phyloP scores from a whole-genome alignment of 2,888 invertebrate species.

The Tipula helvola region DNA sequence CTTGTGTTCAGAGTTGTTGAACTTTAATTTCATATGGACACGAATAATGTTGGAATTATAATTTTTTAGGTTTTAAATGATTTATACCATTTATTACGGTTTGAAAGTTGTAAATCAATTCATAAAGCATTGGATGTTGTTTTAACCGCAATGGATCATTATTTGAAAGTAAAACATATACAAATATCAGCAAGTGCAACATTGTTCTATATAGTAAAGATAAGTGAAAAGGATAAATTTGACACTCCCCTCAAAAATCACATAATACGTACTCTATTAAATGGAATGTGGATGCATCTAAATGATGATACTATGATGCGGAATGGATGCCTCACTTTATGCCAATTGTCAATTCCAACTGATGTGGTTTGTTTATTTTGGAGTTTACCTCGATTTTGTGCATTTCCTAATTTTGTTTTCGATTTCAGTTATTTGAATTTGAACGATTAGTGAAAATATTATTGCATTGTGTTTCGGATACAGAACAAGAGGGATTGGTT shows the following conservation, averaged over 20 bases:
- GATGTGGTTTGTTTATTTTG: conserved; percentile 63
- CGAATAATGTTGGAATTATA: conserved; percentile 20
- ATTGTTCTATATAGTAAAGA: conserved; percentile 88
- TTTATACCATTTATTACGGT: conserved; percentile 74
- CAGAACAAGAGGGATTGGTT: conserved; percentile 80
- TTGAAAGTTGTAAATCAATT: conserved; percentile 65
- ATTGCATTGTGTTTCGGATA: conserved; percentile 66
- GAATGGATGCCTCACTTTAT: conserved; percentile 88
- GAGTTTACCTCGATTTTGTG: background rate
- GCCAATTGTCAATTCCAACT: conserved; percentile 87
- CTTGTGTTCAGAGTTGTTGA: background rate
- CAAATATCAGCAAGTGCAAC: conserved; percentile 93
- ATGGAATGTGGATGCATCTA: conserved; percentile 78
- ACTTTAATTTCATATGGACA: background rate
- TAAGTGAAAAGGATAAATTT: conserved; percentile 61
- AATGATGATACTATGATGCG: conserved; percentile 89
- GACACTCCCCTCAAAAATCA: conserved; percentile 61
- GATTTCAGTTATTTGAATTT: conserved; percentile 71
- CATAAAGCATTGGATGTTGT: conserved; percentile 68
- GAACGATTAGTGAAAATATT: conserved; percentile 73
- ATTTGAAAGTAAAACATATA: conserved; percentile 75
- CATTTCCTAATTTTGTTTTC: background rate
- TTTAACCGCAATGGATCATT: conserved; percentile 79
- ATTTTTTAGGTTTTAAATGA: conserved; percentile 70
- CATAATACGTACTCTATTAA: conserved; percentile 69